Base-by-base conservation (phyloP, 2,797 vertebrate species). In the Microctenopoma lineatum region DNA sequence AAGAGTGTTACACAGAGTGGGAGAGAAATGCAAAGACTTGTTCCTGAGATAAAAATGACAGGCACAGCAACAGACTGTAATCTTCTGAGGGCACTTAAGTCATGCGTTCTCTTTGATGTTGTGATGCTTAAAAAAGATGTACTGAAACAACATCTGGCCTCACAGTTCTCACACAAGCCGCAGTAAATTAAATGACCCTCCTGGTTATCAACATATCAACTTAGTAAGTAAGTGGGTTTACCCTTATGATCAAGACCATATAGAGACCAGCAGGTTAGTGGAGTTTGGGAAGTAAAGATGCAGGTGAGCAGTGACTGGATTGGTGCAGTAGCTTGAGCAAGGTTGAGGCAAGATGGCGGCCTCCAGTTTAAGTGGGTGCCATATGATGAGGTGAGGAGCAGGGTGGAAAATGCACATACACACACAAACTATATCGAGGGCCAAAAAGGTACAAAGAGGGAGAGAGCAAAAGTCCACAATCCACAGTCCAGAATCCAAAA, bases 21-120 rank as follows among this genome's bases (percentile, higher is more conserved):
- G 69, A 74, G 78, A 84, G 68, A 77, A 84, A 88, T 70, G 79
- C 73, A 84, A 80, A 66, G 78, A 83, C 76, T 75, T 72, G 57
- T 77, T 79, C 80, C 75, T 61, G 66, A 77, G 83, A 89, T 85
- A 81, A 79, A 86, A 89, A 87, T 81, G 86, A 83, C 77, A 84
- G 54, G 62, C 59, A 59, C 66, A 82, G 79, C 76, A 84, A 76
- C 79, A 61, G 71, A 77, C 61, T 83, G 79, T 69, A 75, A 86
- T 84, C 84, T 81, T 78, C 68, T 52, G 61, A 78, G 77, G 77
- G 70, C 74, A 83, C 66, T 61, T 45, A 61, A 86, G 83, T 84
- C 80, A 59, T 46, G 70, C 80, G 78, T 58, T 47, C 41, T 56
- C 57, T 85, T 83, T 79, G 77, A 87, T 88, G 86, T 80, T 82